Evolutionary conservation across 2,797 vertebrate species (phyloP), one percentile per base, ranked within the genome.

Genomic region (Phaenicophaeus curvirostris): DNA sequence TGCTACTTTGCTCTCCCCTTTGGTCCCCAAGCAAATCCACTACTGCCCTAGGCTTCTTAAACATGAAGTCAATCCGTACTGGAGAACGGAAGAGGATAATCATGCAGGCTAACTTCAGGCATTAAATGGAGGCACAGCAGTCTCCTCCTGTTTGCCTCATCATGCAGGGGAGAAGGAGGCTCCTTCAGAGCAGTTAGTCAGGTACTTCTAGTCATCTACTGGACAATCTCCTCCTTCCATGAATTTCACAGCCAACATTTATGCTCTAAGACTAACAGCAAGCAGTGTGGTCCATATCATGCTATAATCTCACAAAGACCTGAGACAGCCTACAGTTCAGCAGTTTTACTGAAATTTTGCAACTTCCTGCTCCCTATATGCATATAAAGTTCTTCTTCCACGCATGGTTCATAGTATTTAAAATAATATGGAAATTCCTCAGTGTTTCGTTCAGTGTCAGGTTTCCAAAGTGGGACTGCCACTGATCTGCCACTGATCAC

Each of bases 1-100:
- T 88, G 55, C 68, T 50, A 23, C 17, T 61, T 68, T n/a, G 19
- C 41, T 21, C 73, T 39, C 27, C n/a, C 25, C 37, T 63, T 53
- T 79, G 62, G 39, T 89, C 41, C 25, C 61, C 46, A 37, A 2
- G 28, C 24, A 50, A 74, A 78, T 28, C 62, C 74, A 54, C 11
- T 57, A 17, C 30, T 59, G 31, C 42, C 53, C 65, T 54, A 53
- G 8, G 23, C 42, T 69, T 50, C 61, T 33, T 42, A 59, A 1
- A 59, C 31, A 1, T 5, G 31, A 44, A 58, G 15, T 44, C 51
- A n/a, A 2, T 0, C 15, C 8, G 23, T 10, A 8, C 15, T 41
- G 73, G 81, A 23, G 51, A 50, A 9, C 1, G 4, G 69, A 9
- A 48, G 31, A 66, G 53, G 37, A 57, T 48, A 41, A 66, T 44